phyloP scores from a whole-genome alignment of 2,113 vertebrate genomes.

The Petrocephalus microphthalmus region DNA sequence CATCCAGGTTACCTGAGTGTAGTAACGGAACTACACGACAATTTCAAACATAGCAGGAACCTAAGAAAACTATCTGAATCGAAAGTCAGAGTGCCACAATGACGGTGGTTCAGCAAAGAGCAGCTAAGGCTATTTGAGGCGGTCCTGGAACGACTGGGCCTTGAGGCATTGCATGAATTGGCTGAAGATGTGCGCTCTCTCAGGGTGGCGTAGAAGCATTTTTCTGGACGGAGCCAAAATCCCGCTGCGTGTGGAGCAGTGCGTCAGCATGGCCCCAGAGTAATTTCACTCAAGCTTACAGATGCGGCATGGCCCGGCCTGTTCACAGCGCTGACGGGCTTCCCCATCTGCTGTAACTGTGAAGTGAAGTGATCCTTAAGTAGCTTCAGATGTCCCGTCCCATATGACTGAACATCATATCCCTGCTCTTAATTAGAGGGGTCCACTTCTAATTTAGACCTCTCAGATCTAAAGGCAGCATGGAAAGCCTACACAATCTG shows the following conservation, averaged over 20 bases:
- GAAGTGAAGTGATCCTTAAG: neutral
- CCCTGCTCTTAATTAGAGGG: neutral
- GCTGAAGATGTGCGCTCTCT: neutral
- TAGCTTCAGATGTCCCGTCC: neutral
- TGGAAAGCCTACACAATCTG: neutral
- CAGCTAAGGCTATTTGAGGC: neutral
- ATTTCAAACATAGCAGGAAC: neutral
- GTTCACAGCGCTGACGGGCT: neutral
- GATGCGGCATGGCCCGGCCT: neutral
- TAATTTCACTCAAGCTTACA: neutral
- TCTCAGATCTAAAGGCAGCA: neutral
- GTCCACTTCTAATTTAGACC: neutral
- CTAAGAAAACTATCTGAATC: neutral
- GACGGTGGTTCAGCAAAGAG: neutral
- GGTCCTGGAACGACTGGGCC: neutral
- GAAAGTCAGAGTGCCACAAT: neutral
- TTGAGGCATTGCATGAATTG: neutral
- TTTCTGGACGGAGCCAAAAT: neutral
- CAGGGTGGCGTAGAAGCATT: neutral
- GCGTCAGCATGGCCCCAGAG: neutral
- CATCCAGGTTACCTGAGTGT: neutral
- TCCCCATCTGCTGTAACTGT: neutral
- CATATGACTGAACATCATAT: neutral
- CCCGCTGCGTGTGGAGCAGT: neutral
- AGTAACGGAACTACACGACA: neutral